Percentiles rank a stretch among this genome's conserved stretches.
These are phyloP conservation scores for Myrmecobius fasciatus DNA, from an alignment of 2,113 vertebrate genomes.

Conservation along the genomic window DNA sequence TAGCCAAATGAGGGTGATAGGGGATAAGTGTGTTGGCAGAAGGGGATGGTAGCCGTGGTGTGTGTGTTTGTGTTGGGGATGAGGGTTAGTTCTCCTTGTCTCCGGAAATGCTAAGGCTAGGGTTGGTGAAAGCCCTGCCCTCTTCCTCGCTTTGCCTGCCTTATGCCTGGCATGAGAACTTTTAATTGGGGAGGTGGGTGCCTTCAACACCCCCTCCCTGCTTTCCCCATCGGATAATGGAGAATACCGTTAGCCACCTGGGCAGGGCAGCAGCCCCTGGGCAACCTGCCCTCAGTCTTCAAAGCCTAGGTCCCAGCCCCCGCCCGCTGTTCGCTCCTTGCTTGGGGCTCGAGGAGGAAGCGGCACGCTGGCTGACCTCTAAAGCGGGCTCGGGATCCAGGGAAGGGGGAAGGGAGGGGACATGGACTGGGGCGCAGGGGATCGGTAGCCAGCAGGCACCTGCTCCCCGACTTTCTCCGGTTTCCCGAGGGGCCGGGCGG, in stretches of 20 bases:
- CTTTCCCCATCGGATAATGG: background rate
- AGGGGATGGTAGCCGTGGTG: background rate
- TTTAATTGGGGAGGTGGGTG: slow-evolving; percentile 35
- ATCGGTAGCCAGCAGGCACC: background rate
- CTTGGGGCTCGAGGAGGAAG: background rate
- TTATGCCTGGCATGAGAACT: slow-evolving; percentile 55
- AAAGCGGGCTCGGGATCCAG: background rate
- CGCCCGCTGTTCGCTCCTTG: slow-evolving; percentile 10
- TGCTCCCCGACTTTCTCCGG: slow-evolving; percentile 45
- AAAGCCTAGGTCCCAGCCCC: background rate
- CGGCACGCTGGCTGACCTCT: background rate
- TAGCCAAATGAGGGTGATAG: background rate
- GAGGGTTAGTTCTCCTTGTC: background rate
- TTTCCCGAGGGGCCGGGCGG: background rate
- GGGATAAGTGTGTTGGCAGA: slow-evolving; percentile 1
- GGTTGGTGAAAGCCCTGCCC: background rate
- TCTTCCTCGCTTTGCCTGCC: background rate
- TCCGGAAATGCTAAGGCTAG: background rate
- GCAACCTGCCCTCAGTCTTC: background rate
- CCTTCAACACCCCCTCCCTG: background rate
- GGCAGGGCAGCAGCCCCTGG: background rate
- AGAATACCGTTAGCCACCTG: background rate
- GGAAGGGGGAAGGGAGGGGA: background rate
- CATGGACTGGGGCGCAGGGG: background rate
- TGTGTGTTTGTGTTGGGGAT: background rate